Evolutionary conservation across 2,888 invertebrate genomes (phyloP), one percentile per base, ranked within the genome.

Genomic region (Alsophila aescularia): DNA sequence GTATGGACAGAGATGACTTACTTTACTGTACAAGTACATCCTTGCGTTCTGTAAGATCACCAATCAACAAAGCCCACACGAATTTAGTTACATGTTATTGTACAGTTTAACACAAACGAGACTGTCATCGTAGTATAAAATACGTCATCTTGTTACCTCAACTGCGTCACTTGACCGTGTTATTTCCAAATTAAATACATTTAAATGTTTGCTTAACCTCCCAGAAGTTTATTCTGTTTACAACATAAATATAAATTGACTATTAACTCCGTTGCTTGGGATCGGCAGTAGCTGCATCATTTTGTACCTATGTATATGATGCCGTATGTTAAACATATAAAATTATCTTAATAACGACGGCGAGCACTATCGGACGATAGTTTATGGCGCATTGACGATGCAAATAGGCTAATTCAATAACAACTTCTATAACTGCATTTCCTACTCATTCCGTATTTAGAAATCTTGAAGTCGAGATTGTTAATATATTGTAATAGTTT

Each of bases 321-420:
- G 48, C 42, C 53, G 36, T 45, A 55, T 55, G 55, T 29, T 35
- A 50, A 55, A 50, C 36, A 44, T 40, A 49, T 34, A 50, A 44
- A 45, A 41, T 41, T 50, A 55, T 41, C 55, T 44, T 14, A 42
- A 51, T 42, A 55, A 40, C 31, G 24, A n/a, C 41, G 9, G 9
- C 7, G 12, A 15, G n/a, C 24, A 10, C 24, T 42, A 43, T 43
- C 34, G 6, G 10, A 15, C n/a, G 34, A 44, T 54, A 56, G 41
- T 51, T 50, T 51, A 51, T 15, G 45, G 13, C 41, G 31, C 40
- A 36, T 45, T 24, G 34, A 13, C 13, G 31, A 56, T 56, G 50
- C 37, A 56, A 56, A 56, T 56, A 31, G 18, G 50, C 36, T 31
- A 32, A 56, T 50, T 45, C 55, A 56, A 56, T 45, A 49, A 43